phyloP scores from a whole-genome alignment of 2,888 invertebrate species.

The Eilema griseolum region DNA sequence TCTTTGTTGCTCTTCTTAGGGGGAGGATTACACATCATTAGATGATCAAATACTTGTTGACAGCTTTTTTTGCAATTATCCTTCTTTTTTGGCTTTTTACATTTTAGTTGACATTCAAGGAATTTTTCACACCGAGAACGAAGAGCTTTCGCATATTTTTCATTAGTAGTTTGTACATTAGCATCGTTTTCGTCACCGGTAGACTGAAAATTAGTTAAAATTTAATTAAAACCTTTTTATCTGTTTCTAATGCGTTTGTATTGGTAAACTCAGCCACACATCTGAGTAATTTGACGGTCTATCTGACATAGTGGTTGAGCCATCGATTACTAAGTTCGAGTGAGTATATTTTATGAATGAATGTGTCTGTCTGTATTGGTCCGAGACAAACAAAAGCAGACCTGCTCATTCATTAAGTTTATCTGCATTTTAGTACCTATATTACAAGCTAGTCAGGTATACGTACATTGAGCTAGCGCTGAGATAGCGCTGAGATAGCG shows the following conservation, averaged over 20 bases:
- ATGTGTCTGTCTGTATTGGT: too few relatives aligned
- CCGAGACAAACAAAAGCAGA: too few relatives aligned
- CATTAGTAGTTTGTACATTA: constrained; percentile 15
- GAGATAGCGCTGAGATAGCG: too few relatives aligned
- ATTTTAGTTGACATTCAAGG: constrained; percentile 15
- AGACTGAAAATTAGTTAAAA: constrained; percentile 7
- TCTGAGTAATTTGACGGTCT: too few relatives aligned
- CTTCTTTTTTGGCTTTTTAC: constrained; percentile 3
- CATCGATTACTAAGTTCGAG: too few relatives aligned
- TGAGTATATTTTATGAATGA: too few relatives aligned
- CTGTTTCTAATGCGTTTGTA: neutral
- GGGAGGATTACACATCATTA: neutral
- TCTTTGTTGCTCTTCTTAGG: constrained; percentile 8
- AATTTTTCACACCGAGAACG: constrained; percentile 47
- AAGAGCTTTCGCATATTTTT: constrained; percentile 5
- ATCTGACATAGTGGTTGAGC: too few relatives aligned
- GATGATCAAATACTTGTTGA: neutral
- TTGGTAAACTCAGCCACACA: too few relatives aligned
- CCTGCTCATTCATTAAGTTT: too few relatives aligned
- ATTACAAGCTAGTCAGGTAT: too few relatives aligned
- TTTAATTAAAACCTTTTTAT: neutral
- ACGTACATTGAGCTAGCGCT: too few relatives aligned
- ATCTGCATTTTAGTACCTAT: too few relatives aligned
- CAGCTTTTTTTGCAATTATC: neutral
- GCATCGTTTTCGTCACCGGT: constrained; percentile 22